A percentile compares a stretch with the other conserved stretches of the same genome.
Evolutionary conservation across 1,140 invertebrate genomes (phyloP).

Genomic region (Aphelenchoides fujianensis): DNA sequence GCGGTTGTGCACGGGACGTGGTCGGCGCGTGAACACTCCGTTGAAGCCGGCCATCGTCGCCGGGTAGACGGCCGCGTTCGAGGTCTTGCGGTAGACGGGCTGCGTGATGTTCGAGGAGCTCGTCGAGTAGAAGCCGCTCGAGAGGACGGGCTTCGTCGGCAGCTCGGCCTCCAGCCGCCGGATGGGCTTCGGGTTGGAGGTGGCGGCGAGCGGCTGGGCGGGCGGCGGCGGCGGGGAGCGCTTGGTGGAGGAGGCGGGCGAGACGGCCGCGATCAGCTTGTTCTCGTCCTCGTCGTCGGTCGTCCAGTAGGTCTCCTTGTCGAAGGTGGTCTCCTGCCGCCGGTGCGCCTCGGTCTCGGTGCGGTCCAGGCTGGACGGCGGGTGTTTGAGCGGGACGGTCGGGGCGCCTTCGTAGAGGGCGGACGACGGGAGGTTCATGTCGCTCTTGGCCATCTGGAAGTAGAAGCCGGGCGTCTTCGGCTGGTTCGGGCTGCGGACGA

Average conservation of each 20-base stretch:
- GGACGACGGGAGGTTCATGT: slow-evolving; percentile 30
- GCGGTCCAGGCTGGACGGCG: slow-evolving; percentile 8
- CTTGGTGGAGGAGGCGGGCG: background rate
- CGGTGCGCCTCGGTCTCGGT: background rate
- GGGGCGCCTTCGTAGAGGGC: slow-evolving; percentile 42
- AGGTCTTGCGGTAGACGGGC: slow-evolving; percentile 1
- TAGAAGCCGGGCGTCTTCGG: slow-evolving; percentile 9
- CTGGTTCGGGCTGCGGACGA: slow-evolving; percentile 24
- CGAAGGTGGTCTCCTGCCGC: background rate
- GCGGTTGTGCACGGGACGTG: slow-evolving; percentile 3
- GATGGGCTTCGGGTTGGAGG: background rate
- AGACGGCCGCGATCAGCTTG: background rate
- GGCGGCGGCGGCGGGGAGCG: too few species aligned
- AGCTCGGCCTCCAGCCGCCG: background rate
- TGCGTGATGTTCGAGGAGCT: slow-evolving; percentile 1
- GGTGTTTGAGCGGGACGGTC: slow-evolving; percentile 37
- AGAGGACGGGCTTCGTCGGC: background rate
- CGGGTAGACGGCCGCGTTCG: slow-evolving; percentile 1
- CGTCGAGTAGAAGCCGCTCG: background rate
- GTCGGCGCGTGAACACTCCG: background rate
- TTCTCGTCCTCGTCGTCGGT: background rate
- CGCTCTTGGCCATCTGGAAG: slow-evolving; percentile 17
- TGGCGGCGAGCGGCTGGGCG: too few species aligned
- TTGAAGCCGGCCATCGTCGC: slow-evolving; percentile 10
- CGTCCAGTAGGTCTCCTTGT: slow-evolving; percentile 5